Evolutionary conservation across 2,888 invertebrate genomes (phyloP), one percentile per base, ranked within the genome.

Genomic region (Amphipoea lucens): DNA sequence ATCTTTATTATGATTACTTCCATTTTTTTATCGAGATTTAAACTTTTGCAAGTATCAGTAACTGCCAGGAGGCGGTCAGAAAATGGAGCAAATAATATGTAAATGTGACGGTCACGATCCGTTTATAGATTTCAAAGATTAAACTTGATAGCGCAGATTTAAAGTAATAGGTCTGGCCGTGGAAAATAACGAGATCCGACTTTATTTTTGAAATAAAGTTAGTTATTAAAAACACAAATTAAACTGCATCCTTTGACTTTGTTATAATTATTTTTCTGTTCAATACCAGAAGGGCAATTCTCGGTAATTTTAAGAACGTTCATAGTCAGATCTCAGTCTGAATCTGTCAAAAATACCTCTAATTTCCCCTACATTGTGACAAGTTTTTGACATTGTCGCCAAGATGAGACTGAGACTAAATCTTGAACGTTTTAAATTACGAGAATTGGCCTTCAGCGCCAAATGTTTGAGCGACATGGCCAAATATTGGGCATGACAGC

Each of bases 51-150:
- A 72, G 80, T 66, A 70, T 54, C 66, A 23, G 68, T 63, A 54
- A 42, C 11, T 51, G 29, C 2, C 51, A 66, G 12, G 4, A 29
- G 40, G 66, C 60, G 23, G 45, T 5, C 29, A 29, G 42, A 76
- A 85, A 81, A 76, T 67, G 36, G 76, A 70, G 76, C 76, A 76
- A 74, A 79, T 66, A 83, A 73, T 62, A 83, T 74, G 66, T 36
- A 74, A 74, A 75, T 80, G 17, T 54, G 63, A 81, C 62, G 63
- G 45, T 77, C 51, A 71, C 66, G 40, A 74, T n/a, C 36, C n/a
- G 40, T 77, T 65, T 68, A 72, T 17, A 77, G 45, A 85, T 60
- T 40, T 69, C 65, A 65, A 74, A 79, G 71, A 80, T 84, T 51
- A 20, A 54, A 79, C 45, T 29, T 23, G 71, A 74, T 81, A 71